Evolutionary conservation across 1,140 invertebrate genomes (phyloP), one percentile per base, ranked within the genome.

Genomic region (Heliconius eleuchia): DNA sequence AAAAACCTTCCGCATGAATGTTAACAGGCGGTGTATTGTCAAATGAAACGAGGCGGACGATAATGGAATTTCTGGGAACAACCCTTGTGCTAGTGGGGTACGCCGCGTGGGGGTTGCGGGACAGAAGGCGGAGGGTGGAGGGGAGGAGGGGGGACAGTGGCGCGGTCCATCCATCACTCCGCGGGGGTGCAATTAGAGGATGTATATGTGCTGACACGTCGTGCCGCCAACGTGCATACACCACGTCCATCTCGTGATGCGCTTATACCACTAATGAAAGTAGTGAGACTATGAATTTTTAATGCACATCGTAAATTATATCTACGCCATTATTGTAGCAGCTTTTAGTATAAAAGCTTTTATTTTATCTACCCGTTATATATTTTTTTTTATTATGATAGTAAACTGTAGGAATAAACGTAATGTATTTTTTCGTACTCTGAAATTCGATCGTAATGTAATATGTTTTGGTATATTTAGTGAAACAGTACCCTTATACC

Each of bases 21-120:
- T 85, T 87, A 74, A 84, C 81, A 84, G 89, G 85, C 88, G 87
- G 86, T 80, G 85, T 80, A 86, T 88, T 89, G 88, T 91, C 86
- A 89, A 91, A 91, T 92, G 86, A 91, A 92, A 91, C 87, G 88
- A 87, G 85, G 83, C 88, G 87, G 81, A 89, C 87, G 87, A 92
- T 94, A 93, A 93, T 92, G 91, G 90, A 92, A 94, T 93, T 94
- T 94, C 91, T 94, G 87, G 88, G 89, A 94, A 93, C 92, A 92
- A 92, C 92, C 92, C 91, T 92, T 91, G 86, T 92, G 85, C 74
- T 83, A 82, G 84, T 87, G 85, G 90, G 89, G 87, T 89, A 85
- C 82, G 89, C 81, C 83, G 86, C 79, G 85, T 71, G 80, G 76
- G 82, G 79, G 34, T 85, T 46, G 82, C 81, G 83, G 84, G 78